phyloP scores from a whole-genome alignment of 2,888 invertebrate species.

The Aphelenchoides bicaudatus region DNA sequence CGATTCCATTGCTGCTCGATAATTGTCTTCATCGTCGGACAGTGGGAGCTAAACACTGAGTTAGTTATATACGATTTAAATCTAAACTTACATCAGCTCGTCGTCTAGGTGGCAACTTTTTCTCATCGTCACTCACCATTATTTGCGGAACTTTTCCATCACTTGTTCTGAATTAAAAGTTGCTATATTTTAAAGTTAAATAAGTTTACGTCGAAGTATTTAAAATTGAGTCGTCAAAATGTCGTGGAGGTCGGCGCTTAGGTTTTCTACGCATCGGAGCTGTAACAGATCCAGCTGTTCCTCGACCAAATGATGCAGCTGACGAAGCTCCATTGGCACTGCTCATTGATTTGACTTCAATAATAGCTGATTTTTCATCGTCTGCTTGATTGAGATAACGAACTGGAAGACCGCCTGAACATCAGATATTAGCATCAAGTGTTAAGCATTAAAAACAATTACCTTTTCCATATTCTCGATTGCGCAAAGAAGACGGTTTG shows the following conservation, averaged over 20 bases:
- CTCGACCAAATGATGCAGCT: constrained; percentile 13
- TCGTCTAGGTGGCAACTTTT: constrained; percentile 18
- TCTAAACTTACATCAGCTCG: constrained; percentile 5
- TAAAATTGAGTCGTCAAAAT: constrained; percentile 16
- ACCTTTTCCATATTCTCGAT: constrained; percentile 23
- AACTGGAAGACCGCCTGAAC: constrained; percentile 47
- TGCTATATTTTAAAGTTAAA: background rate
- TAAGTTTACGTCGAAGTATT: constrained; percentile 6
- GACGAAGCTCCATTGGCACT: constrained; percentile 13
- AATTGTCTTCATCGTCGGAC: constrained; percentile 46
- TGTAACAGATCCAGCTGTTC: constrained; percentile 11
- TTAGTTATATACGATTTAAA: background rate
- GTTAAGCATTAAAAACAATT: background rate
- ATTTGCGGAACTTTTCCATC: constrained; percentile 32
- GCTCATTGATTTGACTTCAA: constrained; percentile 29
- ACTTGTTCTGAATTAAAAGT: constrained; percentile 1
- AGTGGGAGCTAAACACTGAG: constrained; percentile 41
- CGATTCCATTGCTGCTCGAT: constrained; percentile 22
- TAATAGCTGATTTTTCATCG: constrained; percentile 35
- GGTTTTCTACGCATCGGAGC: constrained; percentile 20
- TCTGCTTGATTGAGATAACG: constrained; percentile 38
- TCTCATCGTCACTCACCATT: constrained; percentile 47
- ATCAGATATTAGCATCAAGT: background rate
- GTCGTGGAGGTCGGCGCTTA: constrained; percentile 21
- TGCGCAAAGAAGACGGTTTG: constrained; percentile 20